Evolutionary conservation across 2,113 vertebrate genomes (phyloP).

Genomic region (Rhinoptilus africanus): DNA sequence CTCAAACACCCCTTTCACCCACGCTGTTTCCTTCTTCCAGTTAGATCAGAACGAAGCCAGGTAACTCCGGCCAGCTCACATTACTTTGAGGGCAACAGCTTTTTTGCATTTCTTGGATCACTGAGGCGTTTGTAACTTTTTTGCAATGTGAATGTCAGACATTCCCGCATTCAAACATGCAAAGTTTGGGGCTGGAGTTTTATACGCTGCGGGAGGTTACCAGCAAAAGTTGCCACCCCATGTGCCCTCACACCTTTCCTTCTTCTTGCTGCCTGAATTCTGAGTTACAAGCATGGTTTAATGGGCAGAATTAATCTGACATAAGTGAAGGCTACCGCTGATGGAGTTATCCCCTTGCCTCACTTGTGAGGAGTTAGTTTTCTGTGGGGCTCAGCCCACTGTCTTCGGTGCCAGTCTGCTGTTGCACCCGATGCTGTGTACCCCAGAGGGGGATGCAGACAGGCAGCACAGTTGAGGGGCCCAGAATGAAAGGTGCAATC

Average conservation of each 20-base stretch:
- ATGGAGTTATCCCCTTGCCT: neutral
- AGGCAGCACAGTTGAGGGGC: neutral
- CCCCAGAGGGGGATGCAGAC: neutral
- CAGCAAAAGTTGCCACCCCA: neutral
- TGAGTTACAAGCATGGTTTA: neutral
- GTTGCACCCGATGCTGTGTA: rapidly evolving
- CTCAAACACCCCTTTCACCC: neutral
- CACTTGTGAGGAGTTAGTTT: neutral
- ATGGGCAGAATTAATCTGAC: neutral
- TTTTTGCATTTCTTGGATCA: slow-evolving; percentile 13
- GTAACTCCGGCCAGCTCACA: neutral
- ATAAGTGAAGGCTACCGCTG: neutral
- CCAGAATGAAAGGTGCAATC: neutral
- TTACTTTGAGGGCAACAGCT: neutral
- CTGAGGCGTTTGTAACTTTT: neutral
- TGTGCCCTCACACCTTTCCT: neutral
- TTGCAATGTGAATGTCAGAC: neutral
- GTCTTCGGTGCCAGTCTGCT: neutral
- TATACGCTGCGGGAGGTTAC: neutral
- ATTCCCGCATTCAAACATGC: neutral
- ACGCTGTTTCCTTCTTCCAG: neutral
- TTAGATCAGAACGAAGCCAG: neutral
- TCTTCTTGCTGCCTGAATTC: neutral
- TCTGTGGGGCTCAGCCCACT: rapidly evolving
- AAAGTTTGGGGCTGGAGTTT: neutral